Evolutionary conservation across 2,797 vertebrate species (phyloP), one percentile per base, ranked within the genome.

Genomic region (Hypotaenidia okinawae): DNA sequence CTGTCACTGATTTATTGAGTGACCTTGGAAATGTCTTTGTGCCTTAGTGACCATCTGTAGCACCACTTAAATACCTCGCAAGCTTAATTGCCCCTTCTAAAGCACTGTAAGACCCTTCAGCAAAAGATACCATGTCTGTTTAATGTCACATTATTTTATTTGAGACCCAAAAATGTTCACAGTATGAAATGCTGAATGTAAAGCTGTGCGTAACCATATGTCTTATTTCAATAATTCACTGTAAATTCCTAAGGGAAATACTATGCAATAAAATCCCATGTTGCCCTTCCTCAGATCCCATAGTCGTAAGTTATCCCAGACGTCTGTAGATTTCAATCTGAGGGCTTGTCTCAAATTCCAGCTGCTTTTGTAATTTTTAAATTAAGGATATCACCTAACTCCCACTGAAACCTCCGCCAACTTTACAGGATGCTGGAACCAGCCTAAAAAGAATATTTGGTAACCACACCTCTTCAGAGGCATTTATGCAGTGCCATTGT

Each of bases 21-120:
- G 94, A 96, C 94, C 95, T 97, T 96, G 91, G 77, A 92, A 95
- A 93, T 45, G 80, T 69, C 94, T 93, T 95, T 92, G 90, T 93
- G 91, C 74, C 47, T 45, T 82, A 76, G 79, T 93, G 94, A 85
- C 92, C 94, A 97, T 94, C 91, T 96, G 92, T 80, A 92, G 62
- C 77, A 67, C 59, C 74, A 91, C 73, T 95, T 92, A 94, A 94
- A 93, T 85, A 91, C 80, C 80, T 96, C 79, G 80, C 74, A 62
- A 94, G 77, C 87, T 90, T 93, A 96, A 94, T 79, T 95, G 93
- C 64, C 76, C 57, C 61, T 88, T 91, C 94, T 90, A 54, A 88
- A 91, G 49, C 57, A n/a, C 23, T 70, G 55, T 69, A 61, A 93
- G 80, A 82, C 39, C 47, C 70, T 86, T 93, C 27, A 1, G 74